Evolutionary conservation across 2,888 invertebrate genomes (phyloP), one percentile per base, ranked within the genome.

Genomic region (Petrophora chlorosata): DNA sequence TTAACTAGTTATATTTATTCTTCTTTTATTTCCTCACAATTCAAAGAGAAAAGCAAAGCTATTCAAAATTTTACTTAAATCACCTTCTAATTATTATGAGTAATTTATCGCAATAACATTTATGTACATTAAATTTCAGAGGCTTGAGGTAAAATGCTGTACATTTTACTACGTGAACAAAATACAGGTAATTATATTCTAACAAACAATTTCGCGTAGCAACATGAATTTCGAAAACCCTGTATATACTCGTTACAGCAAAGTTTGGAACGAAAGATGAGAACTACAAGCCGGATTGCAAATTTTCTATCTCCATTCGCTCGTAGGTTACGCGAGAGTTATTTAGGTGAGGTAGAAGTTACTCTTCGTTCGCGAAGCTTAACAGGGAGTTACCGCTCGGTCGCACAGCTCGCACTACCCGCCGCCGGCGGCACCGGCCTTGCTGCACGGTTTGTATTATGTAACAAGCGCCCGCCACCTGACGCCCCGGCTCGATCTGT

Each of bases 391-490:
- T 65, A 65, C 58, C 56, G 59, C 55, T 47, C 59, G 62, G n/a
- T n/a, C n/a, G n/a, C n/a, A n/a, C n/a, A n/a, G n/a, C n/a, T n/a
- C n/a, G n/a, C n/a, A n/a, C n/a, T n/a, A 65, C 58, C 62, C 49
- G 8, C 63, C 56, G 53, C 54, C 53, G 22, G 7, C 22, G 3
- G 7, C 52, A 56, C 67, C 62, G n/a, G n/a, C n/a, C n/a, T n/a
- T n/a, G n/a, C 52, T 61, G 63, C 72, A 67, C 68, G 70, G 70
- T 72, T 70, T 72, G 62, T 72, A 72, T 76, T 69, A 72, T 70
- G 63, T 75, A 42, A 46, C 47, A 59, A 54, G 58, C 58, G 63
- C 61, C 65, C 53, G 61, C 54, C 70, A 71, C 73, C 72, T 71
- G 73, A 71, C 69, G 70, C 63, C 55, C 12, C 7, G 19, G 22